phyloP scores from a whole-genome alignment of 1,140 invertebrate species.

The Bombyx mandarina region DNA sequence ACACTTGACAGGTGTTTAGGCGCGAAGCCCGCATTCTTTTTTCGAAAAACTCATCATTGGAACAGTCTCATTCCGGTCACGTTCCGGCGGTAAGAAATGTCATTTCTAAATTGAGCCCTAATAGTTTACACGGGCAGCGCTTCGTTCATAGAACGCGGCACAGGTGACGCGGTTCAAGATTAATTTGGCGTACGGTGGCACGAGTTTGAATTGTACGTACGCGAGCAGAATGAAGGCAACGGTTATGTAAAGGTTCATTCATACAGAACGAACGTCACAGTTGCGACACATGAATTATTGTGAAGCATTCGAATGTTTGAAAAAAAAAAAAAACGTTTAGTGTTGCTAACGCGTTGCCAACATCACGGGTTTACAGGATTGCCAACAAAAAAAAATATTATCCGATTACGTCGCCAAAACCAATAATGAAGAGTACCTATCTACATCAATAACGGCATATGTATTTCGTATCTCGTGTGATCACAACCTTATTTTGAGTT shows the following conservation, averaged over 20 bases:
- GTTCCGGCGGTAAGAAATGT: slow-evolving; percentile 17
- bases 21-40: slow-evolving; percentile 35
- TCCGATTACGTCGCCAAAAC: no score
- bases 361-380: no score
- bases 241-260: slow-evolving; percentile 2
- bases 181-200: slow-evolving; percentile 11
- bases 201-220: slow-evolving; percentile 19
- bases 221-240: slow-evolving; percentile 19
- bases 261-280: slow-evolving; percentile 1
- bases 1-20: slow-evolving; percentile 32
- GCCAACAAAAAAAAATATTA: no score
- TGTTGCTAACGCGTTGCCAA: no score
- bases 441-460: no score
- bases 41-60: slow-evolving; percentile 22
- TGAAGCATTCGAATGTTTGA: background rate
- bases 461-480: no score
- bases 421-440: no score
- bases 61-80: slow-evolving; percentile 27
- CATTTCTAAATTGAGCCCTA: slow-evolving; percentile 13
- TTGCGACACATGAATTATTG: background rate
- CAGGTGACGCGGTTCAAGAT: slow-evolving; percentile 1
- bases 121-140: slow-evolving; percentile 5
- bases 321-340: background rate
- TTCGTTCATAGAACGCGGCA: background rate
- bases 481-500: no score